Conservation (phyloP, 30 jellyfish, hydroid and myxozoan species). For the Cassiopea xamachana region DNA sequence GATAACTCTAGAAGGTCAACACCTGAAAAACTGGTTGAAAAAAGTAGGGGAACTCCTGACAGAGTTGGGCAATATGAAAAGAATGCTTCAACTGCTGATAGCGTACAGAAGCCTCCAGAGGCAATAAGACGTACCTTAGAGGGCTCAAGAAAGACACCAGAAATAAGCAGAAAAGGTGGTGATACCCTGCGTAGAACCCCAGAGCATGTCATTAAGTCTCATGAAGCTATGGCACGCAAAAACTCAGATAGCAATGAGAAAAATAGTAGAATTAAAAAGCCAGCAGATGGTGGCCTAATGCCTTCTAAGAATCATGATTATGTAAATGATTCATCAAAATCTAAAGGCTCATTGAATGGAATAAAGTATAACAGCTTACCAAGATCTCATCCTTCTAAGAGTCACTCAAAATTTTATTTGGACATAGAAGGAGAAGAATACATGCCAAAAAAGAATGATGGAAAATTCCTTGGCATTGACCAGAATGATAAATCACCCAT, state of each 20-base stretch:
- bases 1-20: conserved; percentile 51
- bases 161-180: background rate
- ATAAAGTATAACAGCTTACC: conserved; percentile 78
- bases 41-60: conserved; percentile 27
- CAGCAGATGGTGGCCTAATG: conserved; percentile 10
- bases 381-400: conserved; percentile 47
- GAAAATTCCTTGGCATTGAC: background rate
- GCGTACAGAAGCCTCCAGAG: background rate
- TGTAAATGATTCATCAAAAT: conserved; percentile 33
- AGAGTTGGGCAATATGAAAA: conserved; percentile 2
- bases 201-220: conserved; percentile 12
- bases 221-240: conserved; percentile 10
- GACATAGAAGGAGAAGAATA: conserved; percentile 68
- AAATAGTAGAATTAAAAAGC: background rate
- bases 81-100: background rate
- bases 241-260: conserved; percentile 37
- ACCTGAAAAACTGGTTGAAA: conserved; percentile 41
- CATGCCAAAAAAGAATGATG: conserved; percentile 20
- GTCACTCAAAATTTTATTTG: conserved; percentile 55
- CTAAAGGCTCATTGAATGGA: conserved; percentile 46
- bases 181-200: conserved; percentile 16
- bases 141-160: conserved; percentile 10
- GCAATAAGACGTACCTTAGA: conserved; percentile 17
- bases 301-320: conserved; percentile 15
- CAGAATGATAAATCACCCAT: conserved; percentile 1